Evolutionary conservation across 2,113 vertebrate species (phyloP).

Genomic region (Parotia lawesii): DNA sequence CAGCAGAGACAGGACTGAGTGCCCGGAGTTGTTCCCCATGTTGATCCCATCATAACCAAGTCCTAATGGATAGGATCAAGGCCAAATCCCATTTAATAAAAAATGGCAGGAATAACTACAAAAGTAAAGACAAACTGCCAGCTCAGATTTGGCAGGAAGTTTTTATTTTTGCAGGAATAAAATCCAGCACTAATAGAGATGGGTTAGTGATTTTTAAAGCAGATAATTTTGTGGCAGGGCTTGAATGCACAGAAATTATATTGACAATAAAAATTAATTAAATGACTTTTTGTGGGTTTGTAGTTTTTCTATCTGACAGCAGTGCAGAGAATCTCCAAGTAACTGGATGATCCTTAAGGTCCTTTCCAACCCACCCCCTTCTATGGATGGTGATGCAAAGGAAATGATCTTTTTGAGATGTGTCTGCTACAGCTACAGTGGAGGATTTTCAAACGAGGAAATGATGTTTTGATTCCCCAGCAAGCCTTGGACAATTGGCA

Average conservation of each 20-base stretch:
- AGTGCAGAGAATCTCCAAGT: background rate
- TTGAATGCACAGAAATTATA: background rate
- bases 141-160: background rate
- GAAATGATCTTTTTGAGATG: background rate
- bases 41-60: background rate
- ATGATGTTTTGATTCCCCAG: background rate
- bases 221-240: background rate
- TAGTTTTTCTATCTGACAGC: background rate
- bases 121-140: constrained; percentile 18
- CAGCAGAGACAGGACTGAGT: background rate
- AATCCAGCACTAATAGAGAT: background rate
- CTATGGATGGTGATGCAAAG: background rate
- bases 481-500: background rate
- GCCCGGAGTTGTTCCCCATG: background rate
- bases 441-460: background rate
- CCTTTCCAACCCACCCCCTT: background rate
- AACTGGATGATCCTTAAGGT: background rate
- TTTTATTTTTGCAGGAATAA: background rate
- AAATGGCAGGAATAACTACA: background rate
- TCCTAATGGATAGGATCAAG: background rate
- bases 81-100: background rate
- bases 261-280: constrained; percentile 9
- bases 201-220: background rate
- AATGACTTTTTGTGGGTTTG: background rate
- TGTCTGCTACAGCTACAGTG: accelerated